Evolutionary conservation across 92 coral and sea anemone genomes (phyloP), one percentile per base, ranked within the genome.

Genomic region (Chrysogorgia sp.): DNA sequence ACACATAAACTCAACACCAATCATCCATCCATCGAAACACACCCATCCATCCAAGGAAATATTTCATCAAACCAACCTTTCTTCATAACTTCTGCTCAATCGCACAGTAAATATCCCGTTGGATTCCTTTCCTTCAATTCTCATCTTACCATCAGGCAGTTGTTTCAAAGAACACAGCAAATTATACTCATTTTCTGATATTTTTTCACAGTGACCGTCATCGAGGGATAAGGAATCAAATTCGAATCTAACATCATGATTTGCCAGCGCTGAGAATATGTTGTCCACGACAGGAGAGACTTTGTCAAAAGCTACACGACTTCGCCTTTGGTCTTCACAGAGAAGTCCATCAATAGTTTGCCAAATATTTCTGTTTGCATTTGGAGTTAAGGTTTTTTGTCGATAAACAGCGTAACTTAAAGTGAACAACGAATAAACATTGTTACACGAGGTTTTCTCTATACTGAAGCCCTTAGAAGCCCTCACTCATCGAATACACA

Each of bases 201-300:
- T 29, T 49, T 52, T 72, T 17, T 52, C 65, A 34, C 58, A 37
- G 3, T 22, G 41, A 41, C 63, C 34, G 14, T 37, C 58, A 12
- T 72, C 65, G 17, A 55, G 49, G 31, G 79, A 53, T 15, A 72
- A 14, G 20, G 32, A 10, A 28, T 41, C 37, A 40, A 72, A 72
- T 33, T 72, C 79, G 55, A 72, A 72, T 56, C 79, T 53, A 0
- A 72, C 43, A 55, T 72, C 79, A 34, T 72, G 37, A 65, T 72
- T 72, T 31, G 65, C 64, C 29, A 72, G 31, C 40, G 63, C 79
- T 23, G 2, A 3, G 33, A 72, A 72, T 32, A 72, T 23, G 29
- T 72, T 65, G 24, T 72, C n/a, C 0, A 72, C 63, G 25, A 52
- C 12, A 15, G 79, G 79, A 72, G 65, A 20, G 12, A 55, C 35